A percentile compares a stretch with the other conserved stretches of the same genome.
phyloP scores from a whole-genome alignment of 1,140 invertebrate genomes.

The Drosophila pallidifrons region DNA sequence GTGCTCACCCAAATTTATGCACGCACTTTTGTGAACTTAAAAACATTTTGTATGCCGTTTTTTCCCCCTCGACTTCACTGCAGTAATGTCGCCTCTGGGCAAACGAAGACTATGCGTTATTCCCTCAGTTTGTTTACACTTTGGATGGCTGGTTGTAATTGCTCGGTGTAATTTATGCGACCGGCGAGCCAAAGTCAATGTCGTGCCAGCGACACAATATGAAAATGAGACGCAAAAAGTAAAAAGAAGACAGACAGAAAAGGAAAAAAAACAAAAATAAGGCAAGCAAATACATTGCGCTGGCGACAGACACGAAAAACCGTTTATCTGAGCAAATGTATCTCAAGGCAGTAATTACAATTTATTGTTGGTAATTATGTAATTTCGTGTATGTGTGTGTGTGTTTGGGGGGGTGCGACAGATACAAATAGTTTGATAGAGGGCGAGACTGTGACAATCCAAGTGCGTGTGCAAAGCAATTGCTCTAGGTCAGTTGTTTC shows the following conservation, averaged over 20 bases:
- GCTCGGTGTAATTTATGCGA: conserved; percentile 74
- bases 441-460: conserved; percentile 32
- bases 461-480: conserved; percentile 33
- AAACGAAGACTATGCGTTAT: conserved; percentile 6
- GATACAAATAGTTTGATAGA: conserved; percentile 27
- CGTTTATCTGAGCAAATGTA: conserved; percentile 78
- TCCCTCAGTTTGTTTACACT: conserved; percentile 50
- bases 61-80: background rate
- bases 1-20: conserved; percentile 37
- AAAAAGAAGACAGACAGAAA: background rate
- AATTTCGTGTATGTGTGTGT: conserved; percentile 52
- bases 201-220: conserved; percentile 39
- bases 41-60: conserved; percentile 40
- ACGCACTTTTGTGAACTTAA: conserved; percentile 51
- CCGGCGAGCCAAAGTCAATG: conserved; percentile 69
- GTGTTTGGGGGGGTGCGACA: conserved; percentile 11
- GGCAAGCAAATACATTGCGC: conserved; percentile 28
- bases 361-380: conserved; percentile 79
- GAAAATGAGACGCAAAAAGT: conserved; percentile 33
- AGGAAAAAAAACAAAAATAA: conserved; percentile 13
- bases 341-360: conserved; percentile 78
- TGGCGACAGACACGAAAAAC: conserved; percentile 64
- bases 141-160: conserved; percentile 60
- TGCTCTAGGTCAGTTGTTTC: conserved; percentile 37
- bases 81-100: conserved; percentile 3